A percentile compares a stretch with the other conserved stretches of the same genome.
Evolutionary conservation across 1,140 invertebrate species (phyloP).

Genomic region (Alviniconcha marisindica): DNA sequence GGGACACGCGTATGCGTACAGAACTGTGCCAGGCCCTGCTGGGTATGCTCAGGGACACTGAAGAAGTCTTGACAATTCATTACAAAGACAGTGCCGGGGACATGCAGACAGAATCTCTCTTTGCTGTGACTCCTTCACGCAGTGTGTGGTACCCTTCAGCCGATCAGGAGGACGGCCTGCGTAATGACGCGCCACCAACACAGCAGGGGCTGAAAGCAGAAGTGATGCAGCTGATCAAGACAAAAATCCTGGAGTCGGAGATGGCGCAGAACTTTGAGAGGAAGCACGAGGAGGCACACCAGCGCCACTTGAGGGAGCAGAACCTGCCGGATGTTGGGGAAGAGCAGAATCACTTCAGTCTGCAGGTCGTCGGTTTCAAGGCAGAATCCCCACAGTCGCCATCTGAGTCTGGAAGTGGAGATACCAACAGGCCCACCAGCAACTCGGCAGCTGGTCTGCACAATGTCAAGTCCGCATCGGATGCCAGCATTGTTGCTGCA

Average conservation of each 20-base stretch:
- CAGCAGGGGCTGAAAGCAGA: neutral
- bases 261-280: too few species aligned
- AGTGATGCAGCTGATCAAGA: neutral
- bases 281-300: neutral
- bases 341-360: neutral
- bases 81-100: neutral
- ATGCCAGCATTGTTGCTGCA: neutral
- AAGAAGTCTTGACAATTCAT: neutral
- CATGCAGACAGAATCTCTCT: constrained; percentile 12
- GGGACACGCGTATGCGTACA: neutral
- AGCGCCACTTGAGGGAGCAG: neutral
- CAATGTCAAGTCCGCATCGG: neutral
- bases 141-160: too few species aligned
- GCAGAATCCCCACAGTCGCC: too few species aligned
- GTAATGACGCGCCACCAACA: neutral
- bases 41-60: neutral
- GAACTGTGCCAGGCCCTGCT: neutral
- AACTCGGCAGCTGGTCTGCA: neutral
- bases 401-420: too few species aligned
- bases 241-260: neutral
- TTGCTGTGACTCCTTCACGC: neutral
- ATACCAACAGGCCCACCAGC: neutral
- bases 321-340: neutral
- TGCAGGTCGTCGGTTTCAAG: neutral
- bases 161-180: neutral